Conservation (phyloP, 2,888 invertebrate species). For the Heteromurus nitidus region DNA sequence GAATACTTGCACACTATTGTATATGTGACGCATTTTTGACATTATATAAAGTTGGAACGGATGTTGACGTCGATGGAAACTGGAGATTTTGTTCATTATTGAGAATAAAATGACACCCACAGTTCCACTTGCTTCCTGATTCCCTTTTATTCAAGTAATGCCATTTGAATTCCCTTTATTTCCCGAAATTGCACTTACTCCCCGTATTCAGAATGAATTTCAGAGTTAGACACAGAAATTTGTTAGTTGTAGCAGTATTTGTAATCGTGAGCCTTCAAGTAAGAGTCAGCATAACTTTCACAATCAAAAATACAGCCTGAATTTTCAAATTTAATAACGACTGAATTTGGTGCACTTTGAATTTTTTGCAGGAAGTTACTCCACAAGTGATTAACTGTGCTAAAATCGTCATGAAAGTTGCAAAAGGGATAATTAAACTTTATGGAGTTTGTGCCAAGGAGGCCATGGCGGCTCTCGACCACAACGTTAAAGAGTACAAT, state of each 20-base stretch:
- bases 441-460: slow-evolving; percentile 53
- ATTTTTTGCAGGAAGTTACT: slow-evolving; percentile 16
- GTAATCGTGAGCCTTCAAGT: slow-evolving; percentile 15
- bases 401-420: slow-evolving; percentile 43
- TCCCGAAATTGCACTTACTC: background rate
- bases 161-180: background rate
- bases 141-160: background rate
- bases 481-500: slow-evolving; percentile 2
- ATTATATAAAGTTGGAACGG: too few species aligned
- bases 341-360: background rate
- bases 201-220: slow-evolving; percentile 6
- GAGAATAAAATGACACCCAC: background rate
- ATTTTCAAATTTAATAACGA: too few species aligned
- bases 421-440: slow-evolving; percentile 42
- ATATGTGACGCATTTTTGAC: too few species aligned
- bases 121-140: slow-evolving; percentile 3
- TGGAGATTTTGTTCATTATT: too few species aligned
- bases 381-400: slow-evolving; percentile 49
- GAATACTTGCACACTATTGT: too few species aligned
- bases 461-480: background rate
- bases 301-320: too few species aligned
- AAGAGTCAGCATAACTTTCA: slow-evolving; percentile 19
- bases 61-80: too few species aligned
- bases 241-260: slow-evolving; percentile 11
- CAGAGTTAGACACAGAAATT: background rate